Conservation (phyloP, 2,113 vertebrate species). For the Myrmecobius fasciatus region DNA sequence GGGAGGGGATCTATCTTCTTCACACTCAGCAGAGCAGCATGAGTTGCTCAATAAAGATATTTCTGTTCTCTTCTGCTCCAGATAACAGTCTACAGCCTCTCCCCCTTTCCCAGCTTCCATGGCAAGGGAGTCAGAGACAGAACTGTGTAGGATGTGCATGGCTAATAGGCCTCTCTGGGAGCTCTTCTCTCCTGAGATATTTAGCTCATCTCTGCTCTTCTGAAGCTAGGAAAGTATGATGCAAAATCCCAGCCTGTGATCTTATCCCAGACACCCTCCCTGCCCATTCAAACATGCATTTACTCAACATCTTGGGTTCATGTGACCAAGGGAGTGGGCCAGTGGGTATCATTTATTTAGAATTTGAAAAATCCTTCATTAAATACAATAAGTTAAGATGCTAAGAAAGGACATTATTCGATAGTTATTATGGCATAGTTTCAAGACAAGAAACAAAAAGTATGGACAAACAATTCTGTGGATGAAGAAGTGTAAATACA, state of each 20-base stretch:
- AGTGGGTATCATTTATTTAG: background rate
- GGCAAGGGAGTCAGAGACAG: background rate
- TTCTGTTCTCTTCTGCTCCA: background rate
- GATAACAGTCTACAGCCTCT: background rate
- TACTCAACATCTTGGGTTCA: background rate
- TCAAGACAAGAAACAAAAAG: background rate
- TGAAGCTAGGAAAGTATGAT: conserved; percentile 16
- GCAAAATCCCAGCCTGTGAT: conserved; percentile 44
- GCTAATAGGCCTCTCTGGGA: conserved; percentile 53
- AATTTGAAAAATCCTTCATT: conserved; percentile 40
- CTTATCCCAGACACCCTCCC: background rate
- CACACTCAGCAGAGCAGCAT: background rate
- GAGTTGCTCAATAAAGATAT: background rate
- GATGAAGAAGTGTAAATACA: background rate
- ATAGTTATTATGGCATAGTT: background rate
- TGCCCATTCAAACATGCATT: background rate
- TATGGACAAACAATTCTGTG: background rate
- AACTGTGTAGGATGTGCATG: background rate
- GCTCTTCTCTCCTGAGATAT: conserved; percentile 27
- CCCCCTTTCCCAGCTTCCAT: conserved; percentile 12
- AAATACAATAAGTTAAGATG: background rate
- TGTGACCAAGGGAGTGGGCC: conserved; percentile 1
- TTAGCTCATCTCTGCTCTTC: conserved; percentile 45
- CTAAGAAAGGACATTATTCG: background rate
- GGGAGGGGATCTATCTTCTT: background rate